phyloP scores from a whole-genome alignment of 2,113 vertebrate species.

The Datnioides undecimradiatus region DNA sequence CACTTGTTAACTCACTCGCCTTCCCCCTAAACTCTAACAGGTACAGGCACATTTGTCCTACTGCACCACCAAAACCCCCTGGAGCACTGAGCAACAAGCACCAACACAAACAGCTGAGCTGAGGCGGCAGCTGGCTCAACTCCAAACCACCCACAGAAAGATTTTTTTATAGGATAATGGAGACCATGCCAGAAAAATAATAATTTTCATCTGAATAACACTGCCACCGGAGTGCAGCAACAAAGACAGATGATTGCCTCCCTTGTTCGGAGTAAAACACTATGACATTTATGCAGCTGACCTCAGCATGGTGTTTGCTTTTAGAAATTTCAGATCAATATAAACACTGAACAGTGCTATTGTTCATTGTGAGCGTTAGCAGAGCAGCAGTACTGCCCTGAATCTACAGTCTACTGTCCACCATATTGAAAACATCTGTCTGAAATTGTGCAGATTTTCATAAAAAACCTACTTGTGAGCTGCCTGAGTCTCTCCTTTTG shows the following conservation, averaged over 20 bases:
- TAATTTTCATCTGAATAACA: not conserved
- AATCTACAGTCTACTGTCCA: not conserved
- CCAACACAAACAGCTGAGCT: conserved; percentile 44
- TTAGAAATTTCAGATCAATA: not conserved
- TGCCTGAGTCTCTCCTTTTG: not conserved
- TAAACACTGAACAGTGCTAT: not conserved
- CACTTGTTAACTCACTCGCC: not conserved
- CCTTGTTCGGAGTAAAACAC: too few species aligned
- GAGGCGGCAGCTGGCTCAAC: conserved; percentile 21
- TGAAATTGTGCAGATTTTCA: not conserved
- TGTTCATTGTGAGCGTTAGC: not conserved
- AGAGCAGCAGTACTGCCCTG: not conserved
- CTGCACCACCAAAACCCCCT: conserved; percentile 29
- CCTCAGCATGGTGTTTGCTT: too few species aligned
- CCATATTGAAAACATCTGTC: not conserved
- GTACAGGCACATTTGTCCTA: conserved; percentile 33
- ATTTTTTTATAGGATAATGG: not conserved
- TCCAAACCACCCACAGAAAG: conserved; percentile 31
- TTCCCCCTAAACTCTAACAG: conserved; percentile 13
- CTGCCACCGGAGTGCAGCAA: not conserved
- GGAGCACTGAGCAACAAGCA: conserved; percentile 55
- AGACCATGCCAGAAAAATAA: not conserved
- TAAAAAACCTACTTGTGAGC: not conserved
- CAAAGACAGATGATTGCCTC: not conserved
- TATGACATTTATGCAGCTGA: too few species aligned